These are phyloP conservation scores for Chelmon rostratus DNA, from an alignment of 2,797 vertebrate genomes.

Conservation along the genomic window DNA sequence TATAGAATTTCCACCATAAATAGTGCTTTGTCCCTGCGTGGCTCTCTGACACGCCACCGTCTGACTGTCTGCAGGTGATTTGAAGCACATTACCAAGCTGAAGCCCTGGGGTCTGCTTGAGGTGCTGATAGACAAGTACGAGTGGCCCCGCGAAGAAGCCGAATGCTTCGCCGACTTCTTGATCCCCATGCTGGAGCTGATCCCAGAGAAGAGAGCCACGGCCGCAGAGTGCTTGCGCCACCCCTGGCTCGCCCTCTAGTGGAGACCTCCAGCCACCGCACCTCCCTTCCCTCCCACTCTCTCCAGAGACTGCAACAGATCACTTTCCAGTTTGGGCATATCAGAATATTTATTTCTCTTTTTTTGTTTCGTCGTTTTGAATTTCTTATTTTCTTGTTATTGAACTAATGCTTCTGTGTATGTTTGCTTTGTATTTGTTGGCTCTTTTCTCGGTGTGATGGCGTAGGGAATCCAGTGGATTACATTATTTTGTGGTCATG, in stretches of 20 bases:
- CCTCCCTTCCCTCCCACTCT: constrained; percentile 55
- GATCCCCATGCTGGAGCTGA: constrained; percentile 96
- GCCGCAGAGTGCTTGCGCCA: constrained; percentile 95
- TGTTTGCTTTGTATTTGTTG: constrained; percentile 75
- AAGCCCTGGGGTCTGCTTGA: constrained; percentile 98
- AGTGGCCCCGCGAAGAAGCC: constrained; percentile 94
- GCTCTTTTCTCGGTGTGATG: constrained; percentile 67
- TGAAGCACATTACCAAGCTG: constrained; percentile 99
- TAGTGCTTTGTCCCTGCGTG: not conserved
- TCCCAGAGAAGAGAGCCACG: constrained; percentile 96
- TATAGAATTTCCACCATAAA: not conserved
- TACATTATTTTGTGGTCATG: constrained; percentile 72
- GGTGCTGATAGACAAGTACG: constrained; percentile 97
- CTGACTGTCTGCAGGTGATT: constrained; percentile 88
- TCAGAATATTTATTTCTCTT: constrained; percentile 85
- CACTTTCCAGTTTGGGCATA: constrained; percentile 88
- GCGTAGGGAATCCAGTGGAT: constrained; percentile 70
- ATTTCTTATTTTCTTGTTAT: constrained; percentile 68
- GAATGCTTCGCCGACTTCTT: constrained; percentile 96
- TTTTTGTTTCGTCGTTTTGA: constrained; percentile 64
- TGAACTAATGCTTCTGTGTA: constrained; percentile 73
- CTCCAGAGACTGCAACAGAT: constrained; percentile 88
- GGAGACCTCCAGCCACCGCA: constrained; percentile 59
- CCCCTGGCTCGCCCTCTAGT: constrained; percentile 88
- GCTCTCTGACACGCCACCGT: not conserved